These are phyloP conservation scores for Lasioglossum lativentre DNA, from an alignment of 2,888 invertebrate species.

Conservation along the genomic window DNA sequence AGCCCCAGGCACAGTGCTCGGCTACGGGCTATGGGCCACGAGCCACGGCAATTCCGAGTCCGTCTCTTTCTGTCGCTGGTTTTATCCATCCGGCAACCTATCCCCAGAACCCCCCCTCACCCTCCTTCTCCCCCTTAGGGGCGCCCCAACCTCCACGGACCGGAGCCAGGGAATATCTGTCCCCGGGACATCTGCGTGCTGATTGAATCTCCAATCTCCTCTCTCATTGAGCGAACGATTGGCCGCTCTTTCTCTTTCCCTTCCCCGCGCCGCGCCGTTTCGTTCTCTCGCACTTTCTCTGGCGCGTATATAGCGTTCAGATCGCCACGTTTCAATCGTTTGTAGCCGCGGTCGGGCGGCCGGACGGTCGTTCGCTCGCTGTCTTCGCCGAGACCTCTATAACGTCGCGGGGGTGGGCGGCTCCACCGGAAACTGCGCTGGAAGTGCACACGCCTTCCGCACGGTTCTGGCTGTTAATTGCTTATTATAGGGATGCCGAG, in stretches of 20 bases:
- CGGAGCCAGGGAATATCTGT: constrained; percentile 84
- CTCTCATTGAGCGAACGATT: constrained; percentile 79
- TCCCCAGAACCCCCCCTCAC: constrained; percentile 49
- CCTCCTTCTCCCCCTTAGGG: constrained; percentile 56
- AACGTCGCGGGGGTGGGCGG: background rate
- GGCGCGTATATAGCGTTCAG: constrained; percentile 20
- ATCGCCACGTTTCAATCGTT: constrained; percentile 63
- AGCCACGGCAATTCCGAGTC: constrained; percentile 82
- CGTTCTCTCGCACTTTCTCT: constrained; percentile 66
- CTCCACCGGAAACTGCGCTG: background rate
- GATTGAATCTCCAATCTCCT: constrained; percentile 84
- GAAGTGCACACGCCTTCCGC: background rate
- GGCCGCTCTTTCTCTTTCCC: constrained; percentile 72
- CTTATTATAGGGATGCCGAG: background rate
- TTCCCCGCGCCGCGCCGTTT: constrained; percentile 6
- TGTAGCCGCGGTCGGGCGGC: constrained; percentile 41
- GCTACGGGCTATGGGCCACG: constrained; percentile 80
- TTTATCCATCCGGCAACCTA: constrained; percentile 69
- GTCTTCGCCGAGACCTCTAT: background rate
- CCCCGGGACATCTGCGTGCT: constrained; percentile 84
- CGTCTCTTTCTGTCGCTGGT: constrained; percentile 59
- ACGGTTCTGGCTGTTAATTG: background rate
- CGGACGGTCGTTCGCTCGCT: background rate
- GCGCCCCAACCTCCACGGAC: constrained; percentile 74
- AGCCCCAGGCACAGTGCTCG: constrained; percentile 73